Base-by-base conservation (phyloP, 2,113 vertebrate species). In the Calidris pygmaea region DNA sequence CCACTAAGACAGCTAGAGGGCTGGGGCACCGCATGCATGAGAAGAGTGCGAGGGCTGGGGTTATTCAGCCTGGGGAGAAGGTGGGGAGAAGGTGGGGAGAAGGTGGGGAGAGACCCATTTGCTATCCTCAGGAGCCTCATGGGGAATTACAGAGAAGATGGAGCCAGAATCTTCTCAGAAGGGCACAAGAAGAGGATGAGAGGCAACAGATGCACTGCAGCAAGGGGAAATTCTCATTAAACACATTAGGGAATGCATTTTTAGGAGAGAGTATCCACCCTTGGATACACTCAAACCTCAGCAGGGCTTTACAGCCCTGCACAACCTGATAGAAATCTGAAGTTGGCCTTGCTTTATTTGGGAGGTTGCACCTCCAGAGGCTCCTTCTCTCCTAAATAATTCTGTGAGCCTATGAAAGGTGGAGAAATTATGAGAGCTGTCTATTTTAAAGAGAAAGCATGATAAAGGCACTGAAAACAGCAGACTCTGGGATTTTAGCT, bases 11-110 rank as follows among this genome's bases (percentile, higher is more conserved):
- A 5, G 23, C 43, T 2, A 52, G 22, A 76, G 68, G 47, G 70
- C 75, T 76, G n/a, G 39, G 45, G 39, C 52, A 48, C 3, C 0
- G 23, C 32, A 50, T 1, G 23, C 32, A 19, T 0, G 2, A 43
- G 14, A 23, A 68, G 55, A n/a, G 43, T 11, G 30, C 6, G 12
- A 76, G 19, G 45, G 43, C 27, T 88, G 34, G 3, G 23, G 10
- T 52, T 77, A 32, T 37, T 85, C 59, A 78, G 30, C 43, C 59
- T 47, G 26, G 45, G 39, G 30, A 58, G 68, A 80, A 67, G 30
- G 22, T 41, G 59, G 90, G 48, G 30, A 58, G 68, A 80, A 67
- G 30, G 22, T 41, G 59, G 90, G 48, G 30, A 58, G 68, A 80
- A 67, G 30, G 22, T 41, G 59, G 90, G 48, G 58, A 67, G 45